Conservation (phyloP, 2,888 invertebrate genomes). For the Caenorhabditis uteleia region DNA sequence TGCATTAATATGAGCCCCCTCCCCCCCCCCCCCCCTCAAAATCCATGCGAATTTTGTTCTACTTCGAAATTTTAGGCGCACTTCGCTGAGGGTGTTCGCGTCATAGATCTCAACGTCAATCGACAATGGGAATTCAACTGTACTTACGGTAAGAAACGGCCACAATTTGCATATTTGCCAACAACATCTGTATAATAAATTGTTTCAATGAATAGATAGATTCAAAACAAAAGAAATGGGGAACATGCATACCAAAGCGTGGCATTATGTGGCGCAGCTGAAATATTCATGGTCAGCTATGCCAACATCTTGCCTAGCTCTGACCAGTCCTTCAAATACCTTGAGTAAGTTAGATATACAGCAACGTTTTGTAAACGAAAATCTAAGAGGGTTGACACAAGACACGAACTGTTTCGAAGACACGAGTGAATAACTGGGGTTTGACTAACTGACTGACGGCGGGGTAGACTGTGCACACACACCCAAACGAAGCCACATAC, state of each 20-base stretch:
- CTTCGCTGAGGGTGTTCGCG: conserved; percentile 52
- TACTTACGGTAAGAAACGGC: conserved; percentile 42
- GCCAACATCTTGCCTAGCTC: conserved; percentile 72
- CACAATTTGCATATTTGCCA: conserved; percentile 50
- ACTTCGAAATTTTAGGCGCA: conserved; percentile 41
- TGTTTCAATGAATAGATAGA: neutral
- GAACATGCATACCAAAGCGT: conserved; percentile 30
- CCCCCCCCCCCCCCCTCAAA: no score
- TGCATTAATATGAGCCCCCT: no score
- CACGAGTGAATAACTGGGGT: no score
- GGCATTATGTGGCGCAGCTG: conserved; percentile 71
- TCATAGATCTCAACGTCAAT: conserved; percentile 47
- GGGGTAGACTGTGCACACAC: neutral
- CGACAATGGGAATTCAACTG: conserved; percentile 56
- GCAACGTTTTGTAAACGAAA: no score
- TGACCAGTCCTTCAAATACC: no score
- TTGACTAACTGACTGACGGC: neutral
- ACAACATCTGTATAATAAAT: conserved; percentile 3
- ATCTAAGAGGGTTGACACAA: no score
- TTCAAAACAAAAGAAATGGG: neutral
- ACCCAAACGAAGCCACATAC: no score
- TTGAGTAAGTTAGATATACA: no score
- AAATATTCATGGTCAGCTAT: conserved; percentile 69
- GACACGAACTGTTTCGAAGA: no score
- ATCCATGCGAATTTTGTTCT: neutral